Base-by-base conservation (phyloP, 2,888 invertebrate genomes). In the Lydus trimaculatus region DNA sequence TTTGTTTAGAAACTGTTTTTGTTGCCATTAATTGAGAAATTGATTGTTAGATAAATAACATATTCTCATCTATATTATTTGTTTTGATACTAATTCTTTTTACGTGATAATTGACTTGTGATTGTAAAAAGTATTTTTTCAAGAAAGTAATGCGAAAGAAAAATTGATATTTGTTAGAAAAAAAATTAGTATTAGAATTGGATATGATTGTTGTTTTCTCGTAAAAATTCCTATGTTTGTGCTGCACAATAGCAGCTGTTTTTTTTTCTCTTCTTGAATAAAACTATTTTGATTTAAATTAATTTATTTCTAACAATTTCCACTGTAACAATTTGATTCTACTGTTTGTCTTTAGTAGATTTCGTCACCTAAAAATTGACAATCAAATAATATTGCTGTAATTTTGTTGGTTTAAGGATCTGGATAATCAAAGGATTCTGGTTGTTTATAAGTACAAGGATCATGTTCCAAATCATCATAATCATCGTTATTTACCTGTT, bases 111-210 rank as follows among this genome's bases (percentile, higher is more conserved):
- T 43, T 17, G 43, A 43, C 20, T 52, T 52, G 52, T 52, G 52
- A 52, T 52, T 23, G 52, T 15, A 52, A 25, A 48, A 8, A 52
- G 52, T 52, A 52, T 52, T 52, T 52, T 52, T 52, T 52, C 52
- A 52, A 13, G 20, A 52, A 23, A 43, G 11, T 5, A 1, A 39
- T 4, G 4, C 36, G 13, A 13, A 11, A 36, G 13, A 36, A 20
- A 39, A 48, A 20, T 48, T 52, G 23, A 52, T 52, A 20, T 48
- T 48, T 43, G 43, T 43, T 43, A n/a, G 43, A 43, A 43, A 39
- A 43, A 39, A 1, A 43, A 43, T 43, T 43, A 43, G 43, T 43
- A 43, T 43, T 43, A 43, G n/a, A 43, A n/a, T 43, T 28, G 28
- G 4, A 43, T 11, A 13, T 11, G 11, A 13, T 52, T 5, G 11